Base-by-base conservation (phyloP, 2,888 invertebrate species). In the Aphidoletes aphidimyza region DNA sequence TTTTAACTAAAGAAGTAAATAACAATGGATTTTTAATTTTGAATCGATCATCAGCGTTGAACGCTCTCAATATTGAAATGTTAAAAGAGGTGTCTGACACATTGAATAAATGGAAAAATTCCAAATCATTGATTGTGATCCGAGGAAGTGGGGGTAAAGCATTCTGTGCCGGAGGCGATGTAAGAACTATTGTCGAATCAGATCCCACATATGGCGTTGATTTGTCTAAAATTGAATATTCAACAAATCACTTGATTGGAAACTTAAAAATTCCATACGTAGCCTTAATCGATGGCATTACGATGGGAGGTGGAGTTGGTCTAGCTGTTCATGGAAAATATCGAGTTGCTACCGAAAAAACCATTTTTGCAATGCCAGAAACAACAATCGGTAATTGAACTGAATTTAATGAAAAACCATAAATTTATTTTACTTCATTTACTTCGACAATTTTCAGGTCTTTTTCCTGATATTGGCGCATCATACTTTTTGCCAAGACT, bases 131-230 rank as follows among this genome's bases (percentile, higher is more conserved):
- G 85, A 93, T 96, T 8, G 93, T 97, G 17, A 91, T 97, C 9
- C 95, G 95, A 91, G 96, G 96, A 0, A 91, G 92, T 0, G 97
- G 97, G 17, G 97, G 94, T 0, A 98, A 98, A 89, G 96, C 99
- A 0, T 99, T 99, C 89, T 99, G 99, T 91, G 98, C 99, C 19
- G 99, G 99, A 0, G 99, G 99, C 0, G 99, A 99, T 91, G 95
- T 99, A 0, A 93, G 95, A 88, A 92, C 93, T 22, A 90, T 94
- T 6, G 94, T 94, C 0, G 93, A 94, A 86, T 93, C 94, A 47
- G 94, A 93, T 45, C 88, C 91, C 0, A 91, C 93, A 39, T 87
- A 91, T 0, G 89, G 89, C 0, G 87, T 91, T 9, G 93, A 92
- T 45, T 98, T 98, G 90, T 98, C 99, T 88, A 92, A 92, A 85